These are phyloP conservation scores for Philypnodon macrostomus DNA, from an alignment of 2,797 vertebrate genomes.

Conservation along the genomic window DNA sequence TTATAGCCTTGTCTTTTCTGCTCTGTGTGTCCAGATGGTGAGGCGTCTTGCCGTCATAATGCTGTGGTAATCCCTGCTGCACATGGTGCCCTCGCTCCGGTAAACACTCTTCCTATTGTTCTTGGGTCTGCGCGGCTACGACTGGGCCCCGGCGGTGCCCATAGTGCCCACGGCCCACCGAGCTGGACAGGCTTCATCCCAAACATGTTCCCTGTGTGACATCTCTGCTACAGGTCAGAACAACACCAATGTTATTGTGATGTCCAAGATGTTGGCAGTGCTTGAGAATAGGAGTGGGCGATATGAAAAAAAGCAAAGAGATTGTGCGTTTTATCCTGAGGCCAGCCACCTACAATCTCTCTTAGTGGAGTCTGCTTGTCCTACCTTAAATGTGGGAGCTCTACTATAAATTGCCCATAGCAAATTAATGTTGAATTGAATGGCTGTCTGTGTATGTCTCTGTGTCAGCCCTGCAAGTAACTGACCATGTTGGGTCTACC, in stretches of 20 bases:
- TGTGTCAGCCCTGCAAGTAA: no score
- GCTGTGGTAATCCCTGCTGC: constrained; percentile 68
- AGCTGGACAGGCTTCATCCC: constrained; percentile 25
- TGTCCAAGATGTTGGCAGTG: constrained; percentile 8
- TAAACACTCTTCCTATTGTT: constrained; percentile 69
- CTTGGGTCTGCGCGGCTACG: constrained; percentile 38
- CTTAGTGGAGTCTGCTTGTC: no score
- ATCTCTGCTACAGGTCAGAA: constrained; percentile 18
- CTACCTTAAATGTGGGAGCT: no score
- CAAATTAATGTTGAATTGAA: no score
- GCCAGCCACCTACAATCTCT: no score
- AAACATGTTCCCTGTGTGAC: constrained; percentile 21
- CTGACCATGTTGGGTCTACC: no score
- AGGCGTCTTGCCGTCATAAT: constrained; percentile 67
- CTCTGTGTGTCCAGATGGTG: constrained; percentile 67
- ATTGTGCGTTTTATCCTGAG: no score
- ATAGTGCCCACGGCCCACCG: background rate
- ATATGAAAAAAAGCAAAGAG: no score
- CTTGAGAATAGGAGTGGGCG: no score
- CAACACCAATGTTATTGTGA: constrained; percentile 6
- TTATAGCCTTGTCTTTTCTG: constrained; percentile 54
- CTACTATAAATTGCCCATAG: no score
- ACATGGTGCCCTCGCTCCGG: constrained; percentile 68
- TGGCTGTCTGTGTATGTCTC: no score
- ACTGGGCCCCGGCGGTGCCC: constrained; percentile 6